Conservation (phyloP, 2,797 vertebrate species). For the Gouania willdenowi region DNA sequence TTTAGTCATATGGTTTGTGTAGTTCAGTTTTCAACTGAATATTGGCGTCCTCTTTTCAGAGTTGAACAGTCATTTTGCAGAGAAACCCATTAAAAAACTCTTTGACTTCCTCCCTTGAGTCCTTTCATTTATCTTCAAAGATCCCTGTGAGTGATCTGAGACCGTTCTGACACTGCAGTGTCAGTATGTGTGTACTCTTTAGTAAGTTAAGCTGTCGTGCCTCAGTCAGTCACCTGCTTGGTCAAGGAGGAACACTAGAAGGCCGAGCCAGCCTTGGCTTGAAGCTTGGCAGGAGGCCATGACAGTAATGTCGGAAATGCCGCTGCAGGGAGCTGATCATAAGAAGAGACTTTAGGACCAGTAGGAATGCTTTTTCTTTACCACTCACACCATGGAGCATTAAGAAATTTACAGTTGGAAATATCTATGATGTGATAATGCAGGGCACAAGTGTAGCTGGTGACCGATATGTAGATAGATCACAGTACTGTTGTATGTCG, state of each 20-base stretch:
- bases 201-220: slow-evolving; percentile 7
- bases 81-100: not conserved
- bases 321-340: not conserved
- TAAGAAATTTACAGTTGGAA: slow-evolving; percentile 4
- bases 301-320: slow-evolving; percentile 21
- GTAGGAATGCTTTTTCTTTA: slow-evolving; percentile 18
- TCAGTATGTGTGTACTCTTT: slow-evolving; percentile 19
- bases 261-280: slow-evolving; percentile 32
- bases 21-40: no score
- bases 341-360: slow-evolving; percentile 28
- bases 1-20: no score
- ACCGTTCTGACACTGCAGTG: not conserved
- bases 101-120: not conserved
- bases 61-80: no score
- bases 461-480: no score
- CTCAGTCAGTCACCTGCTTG: slow-evolving; percentile 24
- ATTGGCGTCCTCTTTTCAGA: no score
- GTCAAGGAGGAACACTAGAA: slow-evolving; percentile 28
- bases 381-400: not conserved
- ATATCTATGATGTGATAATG: slow-evolving; percentile 16
- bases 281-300: slow-evolving; percentile 9
- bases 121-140: slow-evolving; percentile 15
- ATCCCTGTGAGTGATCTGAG: slow-evolving; percentile 2
- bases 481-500: no score
- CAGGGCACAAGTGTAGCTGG: slow-evolving; percentile 3